Base-by-base conservation (phyloP, 1,140 invertebrate genomes). In the Atta texana region DNA sequence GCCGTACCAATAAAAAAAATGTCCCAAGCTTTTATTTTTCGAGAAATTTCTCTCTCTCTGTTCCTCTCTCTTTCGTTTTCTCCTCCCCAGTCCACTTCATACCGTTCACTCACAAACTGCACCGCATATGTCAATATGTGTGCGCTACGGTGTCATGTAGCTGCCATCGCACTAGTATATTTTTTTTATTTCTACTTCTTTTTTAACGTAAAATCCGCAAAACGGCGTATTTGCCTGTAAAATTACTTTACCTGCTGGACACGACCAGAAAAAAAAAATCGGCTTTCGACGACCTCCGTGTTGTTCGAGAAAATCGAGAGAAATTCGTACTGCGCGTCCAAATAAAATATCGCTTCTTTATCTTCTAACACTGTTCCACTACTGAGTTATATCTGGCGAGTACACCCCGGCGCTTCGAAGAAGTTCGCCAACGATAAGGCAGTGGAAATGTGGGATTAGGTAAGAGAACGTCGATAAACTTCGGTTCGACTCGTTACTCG, bases 401-500 rank as follows among this genome's bases (percentile, higher is more conserved):
- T 84, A 75, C 80, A 84, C 55, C 28, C 77, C 64, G 77, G 7
- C 39, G 53, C 80, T 49, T 75, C 80, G 55, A 75, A 84, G 80
- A 84, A 84, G 53, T 84, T 74, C 55, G 80, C 64, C 44, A 74
- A 63, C 80, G 80, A 84, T 84, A 84, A 84, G 80, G n/a, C 55
- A 18, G 80, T 84, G 55, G 80, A 84, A 84, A 84, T 49, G 80
- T 84, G 80, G 80, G 80, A 84, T 84, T 84, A 75, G 80, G 80
- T 84, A 84, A 84, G 69, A 61, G 80, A 84, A 84, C 55, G 80
- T 72, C 69, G 80, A 84, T 84, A 84, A 84, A 84, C 80, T 84
- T 74, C 39, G 39, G 57, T 75, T 84, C 80, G 80, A 84, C 69
- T 84, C 39, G 80, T 63, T 84, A 75, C 66, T 69, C 66, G 66